Evolutionary conservation across 2,797 vertebrate species (phyloP), one percentile per base, ranked within the genome.

Genomic region (Austrolebias charrua): DNA sequence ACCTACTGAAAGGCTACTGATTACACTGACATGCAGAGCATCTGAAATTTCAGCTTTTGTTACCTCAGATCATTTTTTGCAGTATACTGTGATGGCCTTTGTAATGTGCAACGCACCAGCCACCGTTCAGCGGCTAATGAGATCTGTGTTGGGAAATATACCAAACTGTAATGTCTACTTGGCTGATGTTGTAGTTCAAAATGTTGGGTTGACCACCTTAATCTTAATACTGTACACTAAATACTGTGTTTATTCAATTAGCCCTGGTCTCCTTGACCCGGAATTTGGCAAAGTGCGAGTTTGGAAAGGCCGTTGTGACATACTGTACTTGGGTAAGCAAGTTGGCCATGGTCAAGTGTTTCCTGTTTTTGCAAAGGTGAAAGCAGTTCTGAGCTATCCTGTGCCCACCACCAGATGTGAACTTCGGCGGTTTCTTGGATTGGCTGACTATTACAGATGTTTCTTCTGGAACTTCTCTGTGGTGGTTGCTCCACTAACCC

Each of bases 11-110:
- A 20, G 51, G 51, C 5, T 53, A 53, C 4, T 53, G 12, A 31
- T 53, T 4, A 2, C 28, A 8, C 1, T 66, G 6, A 53, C 56
- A 0, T 2, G 5, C 0, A 5, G 35, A 11, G 46, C 63, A 0
- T 65, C 63, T 1, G n/a, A 57, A 2, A 44, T 57, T 1, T 49
- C 54, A 13, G 43, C 43, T 1, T 63, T 55, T 46, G 44, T 63
- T 0, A 54, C 53, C 0, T 53, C 52, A 5, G 19, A 49, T 5
- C 4, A 29, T 0, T 66, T 58, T 15, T 2, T 45, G 1, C 55
- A 66, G 4, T 64, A 64, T 7, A 57, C 35, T 9, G 38, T 46
- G 0, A 60, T 47, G 56, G 15, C 55, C 0, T 67, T 53, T 60
- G 57, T 50, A 1, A 16, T 59, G n/a, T 15, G 48, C 0, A 66